Conservation (phyloP, 2,888 invertebrate genomes). For the Malacosoma neustria region DNA sequence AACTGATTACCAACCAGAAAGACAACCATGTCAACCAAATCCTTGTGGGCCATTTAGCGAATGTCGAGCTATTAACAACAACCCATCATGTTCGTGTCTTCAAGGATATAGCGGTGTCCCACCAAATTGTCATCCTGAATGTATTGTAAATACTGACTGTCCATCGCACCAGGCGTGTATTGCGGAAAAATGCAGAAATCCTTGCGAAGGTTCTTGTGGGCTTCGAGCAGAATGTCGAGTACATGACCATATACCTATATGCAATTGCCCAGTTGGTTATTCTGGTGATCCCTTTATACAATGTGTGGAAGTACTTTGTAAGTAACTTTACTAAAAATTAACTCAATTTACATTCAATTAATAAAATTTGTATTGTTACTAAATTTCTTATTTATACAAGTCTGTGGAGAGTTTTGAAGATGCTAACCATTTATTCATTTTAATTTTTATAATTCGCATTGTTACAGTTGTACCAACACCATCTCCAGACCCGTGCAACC, state of each 20-base stretch:
- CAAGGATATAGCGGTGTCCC: slow-evolving; percentile 83
- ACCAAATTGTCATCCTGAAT: slow-evolving; percentile 89
- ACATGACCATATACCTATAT: slow-evolving; percentile 87
- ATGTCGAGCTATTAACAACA: slow-evolving; percentile 80
- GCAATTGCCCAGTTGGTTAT: slow-evolving; percentile 81
- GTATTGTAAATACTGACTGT: slow-evolving; percentile 88
- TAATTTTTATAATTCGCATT: slow-evolving; percentile 7
- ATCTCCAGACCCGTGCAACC: slow-evolving; percentile 73
- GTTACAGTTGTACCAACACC: slow-evolving; percentile 43
- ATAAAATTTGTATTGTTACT: too few relatives aligned
- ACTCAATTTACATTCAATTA: too few relatives aligned
- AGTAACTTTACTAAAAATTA: slow-evolving; percentile 20
- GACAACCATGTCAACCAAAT: slow-evolving; percentile 81
- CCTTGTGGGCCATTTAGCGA: slow-evolving; percentile 89
- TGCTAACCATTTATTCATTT: too few relatives aligned
- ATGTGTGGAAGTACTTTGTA: slow-evolving; percentile 75
- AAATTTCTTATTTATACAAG: too few relatives aligned
- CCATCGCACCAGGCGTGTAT: slow-evolving; percentile 85
- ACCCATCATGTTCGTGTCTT: slow-evolving; percentile 86
- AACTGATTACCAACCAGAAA: slow-evolving; percentile 21
- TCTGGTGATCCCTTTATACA: slow-evolving; percentile 88
- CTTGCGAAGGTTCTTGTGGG: slow-evolving; percentile 88
- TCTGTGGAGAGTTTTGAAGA: too few relatives aligned
- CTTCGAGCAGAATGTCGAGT: slow-evolving; percentile 84
- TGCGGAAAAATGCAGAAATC: slow-evolving; percentile 87